Base-by-base conservation (phyloP, 2,797 vertebrate species). In the Meda fulgida region DNA sequence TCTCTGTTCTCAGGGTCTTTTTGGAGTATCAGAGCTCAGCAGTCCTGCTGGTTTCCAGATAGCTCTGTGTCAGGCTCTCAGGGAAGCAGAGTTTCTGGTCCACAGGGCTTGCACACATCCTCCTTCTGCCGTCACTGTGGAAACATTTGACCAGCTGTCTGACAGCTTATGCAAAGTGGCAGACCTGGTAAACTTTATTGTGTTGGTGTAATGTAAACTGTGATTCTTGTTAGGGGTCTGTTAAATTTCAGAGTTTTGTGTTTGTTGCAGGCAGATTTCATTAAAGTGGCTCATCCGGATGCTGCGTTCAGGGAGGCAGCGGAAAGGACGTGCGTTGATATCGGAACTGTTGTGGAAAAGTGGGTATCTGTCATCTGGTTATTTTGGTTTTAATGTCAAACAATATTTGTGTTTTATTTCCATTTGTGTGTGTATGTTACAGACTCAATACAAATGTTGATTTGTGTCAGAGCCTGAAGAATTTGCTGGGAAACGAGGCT, bases 401-500 rank as follows among this genome's bases (percentile, higher is more conserved):
- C 31, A 18, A 5, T 23, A 63, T 75, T 0, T 87, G 36, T 53
- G 9, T 23, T n/a, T 23, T 58, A 53, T n/a, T 10, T 87, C 63
- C 7, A 82, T 88, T 36, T 31, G 51, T 76, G 26, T 72, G 29
- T 60, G 36, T 70, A 4, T 89, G 26, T 91, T 91, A 84, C 91
- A 99, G 97, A 87, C 93, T 99, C 89, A 99, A 99, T 93, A 99
- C 97, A 21, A 97, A 99, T 91, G 95, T 97, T 78, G 96, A 98
- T 18, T 91, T 99, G 4, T 98, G 96, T 91, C 95, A 96, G 84
- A 98, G 97, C 91, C 92, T 99, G 70, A 96, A 95, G 88, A 93
- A 91, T 86, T 87, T 99, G 80, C 90, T 99, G 70, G 90, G 93
- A 85, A 93, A 96, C 91, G 91, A 97, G 23, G 91, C 93, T 3